Percentiles rank a stretch among this genome's conserved stretches.
Conservation (phyloP, 2,888 invertebrate species). For the Alloscopus bannaensis region DNA sequence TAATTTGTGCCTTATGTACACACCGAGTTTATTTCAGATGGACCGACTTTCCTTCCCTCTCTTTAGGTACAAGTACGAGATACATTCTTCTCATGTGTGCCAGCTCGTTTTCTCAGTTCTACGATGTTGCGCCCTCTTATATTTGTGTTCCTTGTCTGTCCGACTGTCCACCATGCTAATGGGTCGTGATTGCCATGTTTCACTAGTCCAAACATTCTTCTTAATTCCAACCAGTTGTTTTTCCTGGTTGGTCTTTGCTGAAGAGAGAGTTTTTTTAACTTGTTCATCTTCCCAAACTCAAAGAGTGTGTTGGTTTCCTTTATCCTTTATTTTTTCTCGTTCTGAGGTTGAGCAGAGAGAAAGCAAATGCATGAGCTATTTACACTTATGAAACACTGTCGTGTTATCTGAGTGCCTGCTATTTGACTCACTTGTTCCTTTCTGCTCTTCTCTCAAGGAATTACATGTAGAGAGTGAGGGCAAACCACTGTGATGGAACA, state of each 20-base stretch:
- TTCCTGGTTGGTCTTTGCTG: slow-evolving; percentile 43
- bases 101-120: too few relatives aligned
- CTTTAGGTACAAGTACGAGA: too few relatives aligned
- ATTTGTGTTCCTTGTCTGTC: slow-evolving; percentile 54
- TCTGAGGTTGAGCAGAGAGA: slow-evolving; percentile 8
- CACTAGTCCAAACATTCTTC: slow-evolving; percentile 52
- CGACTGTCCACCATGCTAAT: slow-evolving; percentile 62
- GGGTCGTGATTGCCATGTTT: slow-evolving; percentile 64
- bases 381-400: slow-evolving; percentile 18
- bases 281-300: slow-evolving; percentile 44
- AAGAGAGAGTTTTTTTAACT: slow-evolving; percentile 6
- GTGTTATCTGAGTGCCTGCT: neutral
- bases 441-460: slow-evolving; percentile 5
- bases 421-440: slow-evolving; percentile 36
- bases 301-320: slow-evolving; percentile 15
- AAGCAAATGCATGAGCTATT: neutral
- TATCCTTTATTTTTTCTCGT: too few relatives aligned
- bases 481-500: slow-evolving; percentile 31
- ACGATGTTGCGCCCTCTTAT: too few relatives aligned
- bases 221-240: slow-evolving; percentile 17
- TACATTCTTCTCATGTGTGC: too few relatives aligned
- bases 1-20: too few relatives aligned
- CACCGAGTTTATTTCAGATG: too few relatives aligned
- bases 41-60: too few relatives aligned
- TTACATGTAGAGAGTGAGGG: neutral